A percentile compares a stretch with the other conserved stretches of the same genome.
Conservation (phyloP, 2,888 invertebrate species). For the Hypsopygia costalis region DNA sequence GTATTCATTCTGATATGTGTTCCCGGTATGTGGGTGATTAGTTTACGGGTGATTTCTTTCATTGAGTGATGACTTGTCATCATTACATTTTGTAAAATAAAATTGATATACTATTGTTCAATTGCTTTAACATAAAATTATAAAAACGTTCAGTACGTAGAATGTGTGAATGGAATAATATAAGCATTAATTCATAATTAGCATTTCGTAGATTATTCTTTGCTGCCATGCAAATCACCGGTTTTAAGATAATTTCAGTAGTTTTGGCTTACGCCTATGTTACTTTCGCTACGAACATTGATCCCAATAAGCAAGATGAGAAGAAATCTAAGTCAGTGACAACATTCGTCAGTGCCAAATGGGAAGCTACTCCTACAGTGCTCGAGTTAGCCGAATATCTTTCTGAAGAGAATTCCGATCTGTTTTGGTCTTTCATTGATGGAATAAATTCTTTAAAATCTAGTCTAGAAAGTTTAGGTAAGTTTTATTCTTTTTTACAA, state of each 20-base stretch:
- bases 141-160: slow-evolving; percentile 14
- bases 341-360: slow-evolving; percentile 95
- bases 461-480: slow-evolving; percentile 83
- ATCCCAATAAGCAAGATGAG: slow-evolving; percentile 50
- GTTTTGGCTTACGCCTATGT: slow-evolving; percentile 42
- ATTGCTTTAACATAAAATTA: too few relatives aligned
- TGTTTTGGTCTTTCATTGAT: slow-evolving; percentile 92
- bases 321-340: slow-evolving; percentile 90
- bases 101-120: too few relatives aligned
- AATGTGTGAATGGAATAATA: too few relatives aligned
- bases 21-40: too few relatives aligned
- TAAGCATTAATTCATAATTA: slow-evolving; percentile 4
- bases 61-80: slow-evolving; percentile 27
- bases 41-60: too few relatives aligned
- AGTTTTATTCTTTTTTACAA: slow-evolving; percentile 31
- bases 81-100: slow-evolving; percentile 1
- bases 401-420: slow-evolving; percentile 88
- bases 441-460: slow-evolving; percentile 82
- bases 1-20: too few relatives aligned
- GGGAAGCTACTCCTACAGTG: slow-evolving; percentile 94
- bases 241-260: slow-evolving; percentile 45
- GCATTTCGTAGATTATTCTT: slow-evolving; percentile 9
- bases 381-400: slow-evolving; percentile 95
- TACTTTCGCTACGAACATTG: slow-evolving; percentile 41
- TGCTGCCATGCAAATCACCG: slow-evolving; percentile 56